Evolutionary conservation across 2,797 vertebrate genomes (phyloP).

Genomic region (Ibycter americanus): DNA sequence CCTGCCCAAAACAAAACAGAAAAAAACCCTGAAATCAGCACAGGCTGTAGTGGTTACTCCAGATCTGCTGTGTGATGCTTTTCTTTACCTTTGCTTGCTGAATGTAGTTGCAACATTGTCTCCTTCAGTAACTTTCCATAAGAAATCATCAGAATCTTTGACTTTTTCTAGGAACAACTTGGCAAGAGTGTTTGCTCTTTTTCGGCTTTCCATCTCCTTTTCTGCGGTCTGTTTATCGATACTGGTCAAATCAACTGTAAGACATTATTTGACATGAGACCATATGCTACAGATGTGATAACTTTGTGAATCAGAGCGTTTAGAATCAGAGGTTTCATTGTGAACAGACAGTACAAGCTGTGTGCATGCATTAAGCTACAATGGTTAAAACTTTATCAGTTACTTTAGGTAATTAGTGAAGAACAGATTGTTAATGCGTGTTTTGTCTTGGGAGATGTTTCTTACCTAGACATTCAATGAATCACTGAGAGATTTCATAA

Average conservation of each 20-base stretch:
- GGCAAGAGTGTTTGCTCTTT: conserved; percentile 80
- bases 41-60: not conserved
- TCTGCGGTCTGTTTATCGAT: conserved; percentile 86
- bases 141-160: conserved; percentile 81
- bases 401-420: not conserved
- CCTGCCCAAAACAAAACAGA: conserved; percentile 50
- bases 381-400: not conserved
- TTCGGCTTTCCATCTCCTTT: conserved; percentile 81
- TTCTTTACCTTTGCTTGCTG: conserved; percentile 62
- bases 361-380: not conserved
- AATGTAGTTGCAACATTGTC: not conserved
- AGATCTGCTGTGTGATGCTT: not conserved
- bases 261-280: not conserved
- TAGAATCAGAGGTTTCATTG: not conserved
- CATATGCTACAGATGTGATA: not conserved
- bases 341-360: not conserved
- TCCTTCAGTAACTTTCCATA: conserved; percentile 83
- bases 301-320: not conserved
- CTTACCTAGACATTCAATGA: not conserved
- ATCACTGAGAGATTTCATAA: not conserved
- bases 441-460: not conserved
- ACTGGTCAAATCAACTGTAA: conserved; percentile 91
- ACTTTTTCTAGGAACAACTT: conserved; percentile 86
- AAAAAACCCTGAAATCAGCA: not conserved
- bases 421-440: not conserved